Base-by-base conservation (phyloP, 2,888 invertebrate genomes). In the Oegoconia quadripuncta region DNA sequence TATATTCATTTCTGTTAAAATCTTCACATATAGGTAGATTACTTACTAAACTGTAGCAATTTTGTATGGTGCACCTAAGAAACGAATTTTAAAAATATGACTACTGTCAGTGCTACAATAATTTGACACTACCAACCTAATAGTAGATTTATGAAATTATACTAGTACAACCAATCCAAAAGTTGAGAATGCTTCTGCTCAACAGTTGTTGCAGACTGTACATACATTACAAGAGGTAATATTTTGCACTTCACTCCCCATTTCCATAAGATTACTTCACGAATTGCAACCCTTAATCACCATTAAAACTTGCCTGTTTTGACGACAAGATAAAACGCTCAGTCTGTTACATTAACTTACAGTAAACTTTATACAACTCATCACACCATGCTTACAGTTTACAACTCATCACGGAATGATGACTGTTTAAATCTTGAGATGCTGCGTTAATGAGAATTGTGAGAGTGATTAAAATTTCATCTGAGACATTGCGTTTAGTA, bases 281-380 rank as follows among this genome's bases (percentile, higher is more conserved):
- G 38, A 46, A 37, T 29, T 42, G 50, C 53, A 48, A 52, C 57
- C 46, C 42, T 44, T 47, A 62, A 67, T 67, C 67, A 69, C 54
- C 67, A 66, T 67, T 64, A 67, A 64, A 63, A 59, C 57, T 60
- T 51, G 49, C 51, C 51, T 54, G 56, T 60, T 62, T 60, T 55
- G 58, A 53, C 55, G 60, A 52, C 55, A 59, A 64, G 67, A 70
- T 70, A 68, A 68, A 70, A 66, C 62, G 59, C 37, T 23, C 23
- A 43, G 40, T 44, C 39, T 41, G 37, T 45, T 41, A 44, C 56
- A 53, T 52, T 52, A 54, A 55, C 55, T 52, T 47, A 42, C 35
- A 39, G 38, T 35, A 39, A 39, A 46, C 43, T 60, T 55, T 39
- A 42, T 58, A 61, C 57, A 61, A 61, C 64, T 58, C 60, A 50